Conservation (phyloP, 1,140 invertebrate genomes). For the Watersipora subatra region DNA sequence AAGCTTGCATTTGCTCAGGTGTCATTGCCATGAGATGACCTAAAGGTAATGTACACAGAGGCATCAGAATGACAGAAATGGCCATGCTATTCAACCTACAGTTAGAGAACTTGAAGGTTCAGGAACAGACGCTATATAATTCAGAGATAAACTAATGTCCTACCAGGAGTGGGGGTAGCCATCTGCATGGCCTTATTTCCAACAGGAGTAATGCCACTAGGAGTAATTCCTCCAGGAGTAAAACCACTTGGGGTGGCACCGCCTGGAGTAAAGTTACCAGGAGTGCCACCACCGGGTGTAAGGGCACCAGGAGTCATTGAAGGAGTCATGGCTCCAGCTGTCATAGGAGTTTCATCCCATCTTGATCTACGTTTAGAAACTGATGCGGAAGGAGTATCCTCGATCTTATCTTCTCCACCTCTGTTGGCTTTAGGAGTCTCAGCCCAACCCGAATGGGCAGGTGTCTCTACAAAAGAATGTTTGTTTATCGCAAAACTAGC, state of each 20-base stretch:
- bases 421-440: constrained; percentile 92
- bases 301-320: constrained; percentile 24
- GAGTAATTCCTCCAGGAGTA: constrained; percentile 47
- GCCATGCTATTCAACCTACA: too few relatives aligned
- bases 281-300: constrained; percentile 47
- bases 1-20: constrained; percentile 93
- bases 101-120: too few relatives aligned
- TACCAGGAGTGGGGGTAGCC: constrained; percentile 84
- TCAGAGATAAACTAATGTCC: not conserved
- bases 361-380: constrained; percentile 77
- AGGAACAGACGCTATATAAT: not conserved
- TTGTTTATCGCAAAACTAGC: not conserved
- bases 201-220: constrained; percentile 41
- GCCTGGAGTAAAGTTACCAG: constrained; percentile 36
- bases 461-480: constrained; percentile 56
- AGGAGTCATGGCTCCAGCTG: constrained; percentile 20
- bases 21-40: constrained; percentile 90
- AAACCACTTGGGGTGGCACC: constrained; percentile 29
- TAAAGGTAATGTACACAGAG: constrained; percentile 7
- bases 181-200: constrained; percentile 93
- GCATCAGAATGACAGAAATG: not conserved
- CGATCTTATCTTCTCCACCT: constrained; percentile 38
- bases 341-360: constrained; percentile 84
- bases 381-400: constrained; percentile 56
- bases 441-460: constrained; percentile 82